Base-by-base conservation (phyloP, 2,888 invertebrate genomes). In the Polydrusus tereticollis region DNA sequence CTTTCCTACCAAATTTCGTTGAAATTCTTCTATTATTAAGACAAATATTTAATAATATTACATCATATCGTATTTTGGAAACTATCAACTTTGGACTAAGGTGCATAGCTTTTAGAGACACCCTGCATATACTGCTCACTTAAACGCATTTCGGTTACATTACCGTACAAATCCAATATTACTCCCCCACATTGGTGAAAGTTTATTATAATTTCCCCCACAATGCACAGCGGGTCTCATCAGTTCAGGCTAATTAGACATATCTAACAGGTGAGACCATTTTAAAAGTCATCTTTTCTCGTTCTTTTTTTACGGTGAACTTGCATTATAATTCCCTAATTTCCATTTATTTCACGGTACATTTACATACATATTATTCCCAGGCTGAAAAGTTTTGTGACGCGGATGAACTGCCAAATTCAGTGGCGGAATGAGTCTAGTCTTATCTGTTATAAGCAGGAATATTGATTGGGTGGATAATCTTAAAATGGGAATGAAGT, bases 351-450 rank as follows among this genome's bases (percentile, higher is more conserved):
- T 75, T 70, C 69, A 68, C 64, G 72, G 65, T 65, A 73, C 76
- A 78, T 80, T 80, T 78, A 76, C 79, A 80, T 80, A 79, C 69
- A 79, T 80, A 80, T 80, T 80, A 79, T 78, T 76, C 75, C 73
- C 74, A 47, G 60, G 76, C 68, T 76, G 67, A 70, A 75, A 75
- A 77, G 75, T 78, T 78, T 79, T 77, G 75, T 68, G 74, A 74
- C 60, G 59, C 68, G 73, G 71, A 76, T 66, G 67, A 59, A 55
- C 52, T 55, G 52, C 29, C 29, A 8, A 18, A 55, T 18, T 55
- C 29, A 55, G 29, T 29, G 52, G 52, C 52, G 52, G 29, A 33
- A 29, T 29, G 14, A n/a, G 14, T 16, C 16, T 38, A 41, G 14
- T 41, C 2, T 21, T 21, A 21, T 47, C n/a, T 21, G 21, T 21